Evolutionary conservation across 2,113 vertebrate genomes (phyloP), one percentile per base, ranked within the genome.

Genomic region (Elephantulus edwardii): DNA sequence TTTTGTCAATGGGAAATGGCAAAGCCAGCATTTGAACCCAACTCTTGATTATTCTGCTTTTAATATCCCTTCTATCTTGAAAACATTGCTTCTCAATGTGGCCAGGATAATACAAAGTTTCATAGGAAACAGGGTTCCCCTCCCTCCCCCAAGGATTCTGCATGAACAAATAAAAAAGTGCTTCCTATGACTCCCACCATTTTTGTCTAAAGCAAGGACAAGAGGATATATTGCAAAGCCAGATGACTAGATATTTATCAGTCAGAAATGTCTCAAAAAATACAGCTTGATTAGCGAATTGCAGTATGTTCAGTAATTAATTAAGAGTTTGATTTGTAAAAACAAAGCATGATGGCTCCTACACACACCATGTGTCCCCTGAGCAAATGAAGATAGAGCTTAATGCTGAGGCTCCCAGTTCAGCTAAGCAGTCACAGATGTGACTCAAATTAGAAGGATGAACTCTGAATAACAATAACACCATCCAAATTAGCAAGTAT

Each of bases 241-340:
- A 96, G 96, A 96, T 96, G 96, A 96, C 94, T 96, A 93, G 91
- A 91, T 96, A 95, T 96, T 96, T 96, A 96, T 93, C 95, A 96
- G 95, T 96, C 95, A 96, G 90, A 96, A 94, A 95, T 92, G 94
- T 91, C 96, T 96, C 91, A 89, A 94, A 95, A 96, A 96, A 95
- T 96, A 95, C 96, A 96, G 96, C 96, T 93, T 96, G 96, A 96
- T 96, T 95, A 96, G 94, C 87, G 93, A 85, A 96, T 95, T 94
- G 96, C 96, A 96, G 96, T 96, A 96, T 96, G 96, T 93, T 96
- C 96, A 93, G 96, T 92, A 96, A 96, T 96, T 96, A 96, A 96
- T 96, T 96, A 96, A 88, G 96, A 94, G 93, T 94, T 96, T 96
- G 96, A 96, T 96, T 96, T 96, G 95, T 96, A 95, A 93, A 96